Conservation (phyloP, 2,113 vertebrate species). For the Lanius collurio region DNA sequence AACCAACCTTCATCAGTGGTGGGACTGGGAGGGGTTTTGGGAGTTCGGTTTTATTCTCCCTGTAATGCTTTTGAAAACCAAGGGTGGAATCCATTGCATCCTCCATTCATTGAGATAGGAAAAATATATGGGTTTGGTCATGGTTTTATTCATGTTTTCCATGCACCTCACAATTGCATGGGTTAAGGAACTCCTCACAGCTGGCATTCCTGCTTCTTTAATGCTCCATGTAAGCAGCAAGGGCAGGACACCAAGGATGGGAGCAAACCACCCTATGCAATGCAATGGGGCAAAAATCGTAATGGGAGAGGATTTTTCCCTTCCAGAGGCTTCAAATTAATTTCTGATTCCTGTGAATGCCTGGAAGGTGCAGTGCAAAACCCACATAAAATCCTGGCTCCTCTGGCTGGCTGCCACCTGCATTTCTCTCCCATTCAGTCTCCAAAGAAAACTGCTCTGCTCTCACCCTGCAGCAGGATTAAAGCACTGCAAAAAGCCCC, state of each 20-base stretch:
- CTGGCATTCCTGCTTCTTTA: background rate
- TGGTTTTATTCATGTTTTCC: background rate
- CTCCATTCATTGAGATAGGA: background rate
- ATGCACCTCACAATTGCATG: rapidly evolving
- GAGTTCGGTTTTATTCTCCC: background rate
- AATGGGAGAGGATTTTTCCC: background rate
- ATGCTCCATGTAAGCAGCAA: background rate
- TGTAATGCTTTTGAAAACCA: background rate
- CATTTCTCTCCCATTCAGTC: background rate
- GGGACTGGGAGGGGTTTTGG: background rate
- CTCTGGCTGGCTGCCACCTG: background rate
- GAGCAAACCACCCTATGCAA: background rate
- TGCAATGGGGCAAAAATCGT: background rate
- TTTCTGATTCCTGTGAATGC: rapidly evolving
- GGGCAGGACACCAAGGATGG: background rate
- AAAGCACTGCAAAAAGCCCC: rapidly evolving
- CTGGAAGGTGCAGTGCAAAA: background rate
- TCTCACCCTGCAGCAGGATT: background rate
- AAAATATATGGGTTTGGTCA: background rate
- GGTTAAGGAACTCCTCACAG: background rate
- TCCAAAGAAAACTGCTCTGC: background rate
- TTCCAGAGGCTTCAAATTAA: background rate
- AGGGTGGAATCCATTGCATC: background rate
- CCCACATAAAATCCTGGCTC: background rate
- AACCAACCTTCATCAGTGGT: background rate